Evolutionary conservation across 2,113 vertebrate species (phyloP), one percentile per base, ranked within the genome.

Genomic region (Ia io): DNA sequence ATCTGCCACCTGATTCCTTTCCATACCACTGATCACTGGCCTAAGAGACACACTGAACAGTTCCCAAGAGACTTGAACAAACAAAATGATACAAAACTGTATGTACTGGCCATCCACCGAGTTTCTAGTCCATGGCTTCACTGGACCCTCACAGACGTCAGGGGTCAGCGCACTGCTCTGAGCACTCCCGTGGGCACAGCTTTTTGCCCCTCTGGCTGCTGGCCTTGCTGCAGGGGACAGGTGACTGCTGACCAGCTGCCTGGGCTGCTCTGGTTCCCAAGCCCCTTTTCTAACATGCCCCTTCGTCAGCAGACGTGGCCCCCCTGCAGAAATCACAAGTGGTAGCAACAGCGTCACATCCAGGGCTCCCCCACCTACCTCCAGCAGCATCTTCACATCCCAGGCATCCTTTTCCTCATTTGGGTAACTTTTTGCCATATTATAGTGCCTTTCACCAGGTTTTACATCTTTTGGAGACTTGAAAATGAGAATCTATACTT

Each of bases 331-430:
- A 77, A 69, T 28, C 25, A 80, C 17, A 42, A 35, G 69, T 22
- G 12, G 2, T 1, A 30, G 14, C 10, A 40, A 37, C 0, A 78
- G 16, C 6, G 35, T 6, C 40, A 12, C 1, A 8, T 1, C 63
- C 47, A 35, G 47, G 47, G 32, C 32, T 28, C 44, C 14, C 14
- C 18, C 0, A 44, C 98, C 76, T 96, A 99, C 99, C 99, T 99
- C 99, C 35, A 99, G 98, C 83, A 99, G 98, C 95, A 88, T 98
- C 98, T 99, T 99, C 92, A 99, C 99, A 42, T 99, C 99, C 99
- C 99, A 99, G 59, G 99, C 99, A 87, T 99, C 99, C 90, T 98
- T 99, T 32, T 97, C 98, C 67, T 90, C 98, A 32, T 96, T 90
- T 1, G 99, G 99, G 30, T 98, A 99, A 95, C 98, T 98, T 96